Percentiles rank a stretch among this genome's conserved stretches.
These are phyloP conservation scores for Acanthurus lineatus DNA, from an alignment of 2,797 vertebrate species.

Conservation along the genomic window DNA sequence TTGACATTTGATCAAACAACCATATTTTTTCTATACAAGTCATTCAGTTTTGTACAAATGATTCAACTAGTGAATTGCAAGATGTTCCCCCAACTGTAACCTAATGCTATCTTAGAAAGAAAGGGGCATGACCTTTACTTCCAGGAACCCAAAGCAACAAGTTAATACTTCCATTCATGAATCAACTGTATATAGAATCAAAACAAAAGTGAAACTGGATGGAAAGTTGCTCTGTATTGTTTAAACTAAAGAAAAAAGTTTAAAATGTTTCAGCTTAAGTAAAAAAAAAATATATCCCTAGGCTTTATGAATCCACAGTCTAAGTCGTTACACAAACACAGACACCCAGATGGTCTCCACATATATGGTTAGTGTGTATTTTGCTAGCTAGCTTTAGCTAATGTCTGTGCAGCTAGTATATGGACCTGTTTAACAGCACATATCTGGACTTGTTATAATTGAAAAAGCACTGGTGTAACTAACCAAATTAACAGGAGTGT, in stretches of 20 bases:
- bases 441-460: neutral
- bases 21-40: neutral
- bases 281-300: neutral
- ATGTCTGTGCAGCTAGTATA: neutral
- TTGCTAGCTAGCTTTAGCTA: neutral
- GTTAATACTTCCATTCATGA: no score
- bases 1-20: neutral
- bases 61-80: neutral
- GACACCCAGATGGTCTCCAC: neutral
- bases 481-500: neutral
- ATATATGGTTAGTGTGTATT: neutral
- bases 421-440: neutral
- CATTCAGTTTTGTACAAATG: neutral
- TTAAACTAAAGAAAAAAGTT: neutral
- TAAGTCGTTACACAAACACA: neutral
- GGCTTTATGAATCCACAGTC: neutral
- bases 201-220: neutral
- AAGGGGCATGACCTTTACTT: neutral
- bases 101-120: neutral
- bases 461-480: neutral
- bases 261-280: neutral
- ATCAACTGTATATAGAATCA: neutral
- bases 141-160: neutral
- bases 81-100: neutral
- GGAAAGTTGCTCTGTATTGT: neutral